Percentiles rank a stretch among this genome's conserved stretches.
Conservation (phyloP, 2,888 invertebrate species). For the Melanostoma scalare region DNA sequence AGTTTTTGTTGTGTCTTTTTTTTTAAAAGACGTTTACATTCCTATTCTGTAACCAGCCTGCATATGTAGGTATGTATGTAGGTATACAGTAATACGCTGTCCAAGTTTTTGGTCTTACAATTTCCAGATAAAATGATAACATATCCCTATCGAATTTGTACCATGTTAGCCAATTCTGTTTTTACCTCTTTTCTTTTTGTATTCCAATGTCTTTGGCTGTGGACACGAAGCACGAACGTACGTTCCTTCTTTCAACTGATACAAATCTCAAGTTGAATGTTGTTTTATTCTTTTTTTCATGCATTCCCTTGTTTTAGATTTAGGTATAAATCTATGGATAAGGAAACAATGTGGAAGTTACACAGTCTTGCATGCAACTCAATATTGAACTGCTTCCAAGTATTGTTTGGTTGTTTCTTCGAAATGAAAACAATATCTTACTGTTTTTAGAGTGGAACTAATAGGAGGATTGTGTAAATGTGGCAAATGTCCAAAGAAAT, state of each 20-base stretch:
- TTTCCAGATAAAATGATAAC: conserved; percentile 38
- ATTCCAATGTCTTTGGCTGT: too few relatives aligned
- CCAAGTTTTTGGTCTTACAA: conserved; percentile 42
- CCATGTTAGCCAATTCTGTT: conserved; percentile 19
- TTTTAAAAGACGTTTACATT: neutral
- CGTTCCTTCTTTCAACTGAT: too few relatives aligned
- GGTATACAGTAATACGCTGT: neutral
- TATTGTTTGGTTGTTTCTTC: conserved; percentile 23
- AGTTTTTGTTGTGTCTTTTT: too few relatives aligned
- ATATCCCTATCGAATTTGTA: conserved; percentile 39
- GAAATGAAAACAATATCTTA: conserved; percentile 41
- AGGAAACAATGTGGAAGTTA: too few relatives aligned
- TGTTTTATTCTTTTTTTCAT: conserved; percentile 7
- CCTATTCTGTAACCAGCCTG: neutral
- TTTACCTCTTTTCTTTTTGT: neutral
- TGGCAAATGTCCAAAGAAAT: conserved; percentile 32
- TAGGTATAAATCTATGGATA: neutral
- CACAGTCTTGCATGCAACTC: neutral
- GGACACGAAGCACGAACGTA: too few relatives aligned
- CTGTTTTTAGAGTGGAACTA: conserved; percentile 24
- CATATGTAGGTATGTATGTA: too few relatives aligned
- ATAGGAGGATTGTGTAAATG: conserved; percentile 1
- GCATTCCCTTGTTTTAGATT: conserved; percentile 23
- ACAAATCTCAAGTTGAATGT: conserved; percentile 21
- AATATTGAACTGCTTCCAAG: conserved; percentile 45